Evolutionary conservation across 2,888 invertebrate genomes (phyloP), one percentile per base, ranked within the genome.

Genomic region (Malthinus seriepunctatus): DNA sequence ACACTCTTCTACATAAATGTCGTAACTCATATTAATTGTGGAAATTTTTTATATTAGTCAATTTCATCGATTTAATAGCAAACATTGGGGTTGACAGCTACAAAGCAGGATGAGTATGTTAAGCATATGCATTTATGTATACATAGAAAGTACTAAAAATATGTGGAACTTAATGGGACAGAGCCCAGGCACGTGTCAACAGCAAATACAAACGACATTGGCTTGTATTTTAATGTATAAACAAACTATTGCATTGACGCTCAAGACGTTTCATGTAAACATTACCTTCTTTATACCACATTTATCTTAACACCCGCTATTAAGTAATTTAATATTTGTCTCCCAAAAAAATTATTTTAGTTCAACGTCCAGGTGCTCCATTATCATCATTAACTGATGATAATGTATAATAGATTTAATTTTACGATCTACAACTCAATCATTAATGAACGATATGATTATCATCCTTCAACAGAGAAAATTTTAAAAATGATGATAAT

Each of bases 141-240:
- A 55, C 55, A 62, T 60, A 66, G 59, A 68, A 60, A 56, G 52
- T 59, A 60, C 69, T 69, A 69, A 69, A 70, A 71, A 69, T 70
- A 71, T 69, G 64, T 64, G 63, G 66, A 67, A 69, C 66, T 67
- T 71, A 69, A 70, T 70, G 69, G 68, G 69, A 66, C 68, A 68
- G 65, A 63, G 60, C 54, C 39, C 56, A 57, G 66, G 70, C 69
- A 70, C 69, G 68, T 69, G 69, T 69, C 69, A 69, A 64, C 67
- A 58, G 58, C 62, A 65, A 55, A 62, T 67, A 68, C 66, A 67
- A 67, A 67, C 67, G 69, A 67, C 69, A 67, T 67, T 65, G 64
- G 64, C 64, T 62, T 61, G 57, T 63, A 62, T 63, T 62, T 61
- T 52, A 57, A 57, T 53, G 60, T 61, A 63, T 67, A 67, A 67